Evolutionary conservation across 2,888 invertebrate species (phyloP).

Genomic region (Rhamnusium bicolor): DNA sequence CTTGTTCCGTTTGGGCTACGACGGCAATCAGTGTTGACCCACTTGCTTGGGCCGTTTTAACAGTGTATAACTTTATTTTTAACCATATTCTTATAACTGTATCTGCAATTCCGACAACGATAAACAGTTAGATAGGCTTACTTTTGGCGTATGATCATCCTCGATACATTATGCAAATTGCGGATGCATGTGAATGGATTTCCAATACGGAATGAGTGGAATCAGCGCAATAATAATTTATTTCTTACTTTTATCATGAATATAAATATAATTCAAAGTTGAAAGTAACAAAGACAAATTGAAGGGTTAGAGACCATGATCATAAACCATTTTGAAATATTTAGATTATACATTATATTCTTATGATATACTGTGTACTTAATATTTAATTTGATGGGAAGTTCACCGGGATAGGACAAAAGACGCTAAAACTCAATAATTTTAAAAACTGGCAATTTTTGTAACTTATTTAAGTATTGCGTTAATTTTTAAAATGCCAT

Average conservation of each 20-base stretch:
- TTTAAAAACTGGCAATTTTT: too few relatives aligned
- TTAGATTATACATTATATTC: too few relatives aligned
- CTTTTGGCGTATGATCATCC: background rate
- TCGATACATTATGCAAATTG: constrained; percentile 12
- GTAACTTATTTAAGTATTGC: too few relatives aligned
- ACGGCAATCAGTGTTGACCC: constrained; percentile 19
- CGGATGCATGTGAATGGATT: background rate
- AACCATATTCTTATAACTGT: constrained; percentile 16
- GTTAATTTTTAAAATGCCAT: too few relatives aligned
- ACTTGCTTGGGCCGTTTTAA: constrained; percentile 26
- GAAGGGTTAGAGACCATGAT: too few relatives aligned
- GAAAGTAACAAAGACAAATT: too few relatives aligned
- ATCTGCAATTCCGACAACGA: constrained; percentile 13
- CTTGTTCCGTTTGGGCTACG: constrained; percentile 21
- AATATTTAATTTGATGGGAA: too few relatives aligned
- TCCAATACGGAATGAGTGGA: constrained; percentile 2
- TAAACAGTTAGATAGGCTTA: constrained; percentile 10
- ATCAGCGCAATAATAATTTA: background rate
- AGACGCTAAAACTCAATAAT: too few relatives aligned
- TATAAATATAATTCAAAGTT: too few relatives aligned
- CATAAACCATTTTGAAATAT: too few relatives aligned
- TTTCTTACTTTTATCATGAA: background rate
- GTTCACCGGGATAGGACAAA: too few relatives aligned
- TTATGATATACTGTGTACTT: too few relatives aligned
- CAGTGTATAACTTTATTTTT: constrained; percentile 2